A percentile compares a stretch with the other conserved stretches of the same genome.
These are phyloP conservation scores for Sylvilagus floridanus DNA, from an alignment of 2,797 vertebrate species.

Conservation along the genomic window DNA sequence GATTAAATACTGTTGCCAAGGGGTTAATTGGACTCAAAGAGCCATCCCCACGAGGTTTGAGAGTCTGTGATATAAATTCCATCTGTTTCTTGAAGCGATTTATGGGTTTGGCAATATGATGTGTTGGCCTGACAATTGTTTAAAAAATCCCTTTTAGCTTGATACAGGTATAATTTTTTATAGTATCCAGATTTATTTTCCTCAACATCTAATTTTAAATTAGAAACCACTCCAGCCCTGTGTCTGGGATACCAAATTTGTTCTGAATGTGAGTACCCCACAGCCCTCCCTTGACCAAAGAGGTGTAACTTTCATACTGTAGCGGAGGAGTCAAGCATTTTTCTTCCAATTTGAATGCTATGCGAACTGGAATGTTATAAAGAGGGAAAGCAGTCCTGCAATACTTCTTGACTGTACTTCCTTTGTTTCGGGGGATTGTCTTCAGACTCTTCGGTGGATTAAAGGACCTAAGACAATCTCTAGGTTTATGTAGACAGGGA, in stretches of 20 bases:
- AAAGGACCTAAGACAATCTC: neutral
- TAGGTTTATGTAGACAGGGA: neutral
- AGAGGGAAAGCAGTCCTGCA: neutral
- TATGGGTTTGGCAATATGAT: constrained; percentile 84
- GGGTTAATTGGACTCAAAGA: constrained; percentile 85
- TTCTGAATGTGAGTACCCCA: constrained; percentile 53
- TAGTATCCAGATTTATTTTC: constrained; percentile 84
- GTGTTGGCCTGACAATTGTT: constrained; percentile 80
- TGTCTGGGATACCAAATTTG: constrained; percentile 71
- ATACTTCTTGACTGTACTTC: constrained; percentile 21
- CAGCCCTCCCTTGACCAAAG: constrained; percentile 56
- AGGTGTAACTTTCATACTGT: constrained; percentile 30
- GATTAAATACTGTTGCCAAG: constrained; percentile 81
- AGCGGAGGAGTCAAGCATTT: constrained; percentile 21
- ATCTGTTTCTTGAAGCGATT: constrained; percentile 83
- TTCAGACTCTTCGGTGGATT: neutral
- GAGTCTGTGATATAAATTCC: constrained; percentile 81
- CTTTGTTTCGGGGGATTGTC: constrained; percentile 1
- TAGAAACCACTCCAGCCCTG: constrained; percentile 71
- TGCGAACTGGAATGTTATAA: constrained; percentile 45
- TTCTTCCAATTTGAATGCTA: neutral
- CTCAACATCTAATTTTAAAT: constrained; percentile 80
- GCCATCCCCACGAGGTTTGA: constrained; percentile 78
- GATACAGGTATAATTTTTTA: constrained; percentile 85
- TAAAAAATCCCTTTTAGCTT: constrained; percentile 80